Base-by-base conservation (phyloP, 2,888 invertebrate species). In the Cinara cedri region DNA sequence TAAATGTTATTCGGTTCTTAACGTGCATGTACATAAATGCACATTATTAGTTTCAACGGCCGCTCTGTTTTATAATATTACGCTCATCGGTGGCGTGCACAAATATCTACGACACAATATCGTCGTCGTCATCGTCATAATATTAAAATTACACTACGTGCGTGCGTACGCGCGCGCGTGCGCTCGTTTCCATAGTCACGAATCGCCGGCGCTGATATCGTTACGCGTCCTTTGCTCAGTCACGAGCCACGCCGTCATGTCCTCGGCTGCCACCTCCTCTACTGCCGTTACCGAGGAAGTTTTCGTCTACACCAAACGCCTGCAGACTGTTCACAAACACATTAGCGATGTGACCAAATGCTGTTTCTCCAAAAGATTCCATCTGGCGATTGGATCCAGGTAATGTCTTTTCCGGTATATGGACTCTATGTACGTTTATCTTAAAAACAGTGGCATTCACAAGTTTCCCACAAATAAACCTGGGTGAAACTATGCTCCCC, bases 321-420 rank as follows among this genome's bases (percentile, higher is more conserved):
- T 83, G 2, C 83, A 83, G 60, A 82, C 82, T 66, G 68, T 83
- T 14, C 76, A 62, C 19, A 65, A 78, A 65, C 82, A 83, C 65
- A 46, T 66, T 8, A 82, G 82, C 42, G 82, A 83, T 86, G 89
- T 91, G 70, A 91, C 90, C 68, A 87, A 88, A 83, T 89, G 90
- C 82, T 91, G 90, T 85, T 91, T 91, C 84, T 88, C 89, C 72
- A 87, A 87, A 26, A 87, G 87, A 85, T 89, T 87, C 83, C 86
- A 89, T 21, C 84, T 91, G 76, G 88, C 90, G 54, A 89, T 90
- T 49, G 90, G 89, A 82, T 90, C 90, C n/a, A 89, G 90, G 91
- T 90, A 86, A 85, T 84, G n/a, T n/a, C n/a, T n/a, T n/a, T n/a
- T n/a, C n/a, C n/a, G n/a, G n/a, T n/a, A n/a, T n/a, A n/a, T n/a